Evolutionary conservation across 2,888 invertebrate species (phyloP), one percentile per base, ranked within the genome.

Genomic region (Parthenolecanium corni): DNA sequence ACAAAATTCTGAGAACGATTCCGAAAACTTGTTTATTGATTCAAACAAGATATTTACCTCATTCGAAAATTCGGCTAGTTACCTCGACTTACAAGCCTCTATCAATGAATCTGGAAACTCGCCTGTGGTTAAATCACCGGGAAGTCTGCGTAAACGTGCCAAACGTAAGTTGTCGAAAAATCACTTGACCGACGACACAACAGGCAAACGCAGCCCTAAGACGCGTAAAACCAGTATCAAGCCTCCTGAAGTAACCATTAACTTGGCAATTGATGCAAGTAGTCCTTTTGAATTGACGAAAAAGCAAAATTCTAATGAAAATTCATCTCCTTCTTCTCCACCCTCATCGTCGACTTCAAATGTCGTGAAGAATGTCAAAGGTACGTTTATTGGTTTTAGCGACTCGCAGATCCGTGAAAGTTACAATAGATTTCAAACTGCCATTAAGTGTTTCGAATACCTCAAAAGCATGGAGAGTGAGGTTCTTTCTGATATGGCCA

Each of bases 341-440:
- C n/a, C 46, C 46, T 44, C 46, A n/a, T 18, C 46, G 9, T 31
- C 31, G 9, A 9, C 6, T 44, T 16, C 46, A 20, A n/a, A 44
- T 9, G 20, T 20, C 16, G 40, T 31, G 14, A 18, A n/a, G 21
- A 12, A 38, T 6, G 14, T 9, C 20, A n/a, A 61, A 61, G 61
- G 61, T 61, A 61, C 23, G 38, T 61, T 61, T 40, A n/a, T 21
- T 40, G 61, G 61, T 40, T 61, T 61, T 38, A n/a, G 38, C 12
- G 4, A 38, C 11, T 21, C 2, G 0, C 9, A 40, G 1, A 16
- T 31, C 2, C 4, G 18, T 49, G 47, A 58, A 31, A 47, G 57
- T 20, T 47, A 47, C n/a, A 18, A 58, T 58, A 46, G 31, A 47
- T 47, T 58, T 12, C 20, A 47, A 16, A 3, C 25, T 3, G 25